phyloP scores from a whole-genome alignment of 2,888 invertebrate genomes.

The Achlya flavicornis region DNA sequence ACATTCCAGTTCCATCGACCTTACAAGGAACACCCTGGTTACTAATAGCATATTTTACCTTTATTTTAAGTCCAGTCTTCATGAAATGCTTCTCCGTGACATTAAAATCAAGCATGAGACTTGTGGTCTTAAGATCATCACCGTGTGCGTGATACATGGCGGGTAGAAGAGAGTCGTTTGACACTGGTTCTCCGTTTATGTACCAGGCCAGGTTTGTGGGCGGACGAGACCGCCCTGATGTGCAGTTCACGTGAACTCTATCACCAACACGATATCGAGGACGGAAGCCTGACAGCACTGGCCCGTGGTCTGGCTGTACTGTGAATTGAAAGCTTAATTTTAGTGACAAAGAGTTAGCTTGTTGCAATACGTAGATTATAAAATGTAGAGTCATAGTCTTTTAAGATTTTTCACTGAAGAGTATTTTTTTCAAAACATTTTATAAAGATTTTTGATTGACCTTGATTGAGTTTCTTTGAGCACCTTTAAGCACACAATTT shows the following conservation, averaged over 20 bases:
- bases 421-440: no score
- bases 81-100: constrained; percentile 89
- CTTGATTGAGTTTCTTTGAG: no score
- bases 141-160: constrained; percentile 59
- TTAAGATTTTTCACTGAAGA: no score
- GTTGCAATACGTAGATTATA: no score
- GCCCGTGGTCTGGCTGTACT: constrained; percentile 90
- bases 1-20: not conserved
- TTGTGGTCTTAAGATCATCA: constrained; percentile 86
- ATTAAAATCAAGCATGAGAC: constrained; percentile 88
- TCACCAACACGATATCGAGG: constrained; percentile 90
- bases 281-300: constrained; percentile 88
- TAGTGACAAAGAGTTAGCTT: no score
- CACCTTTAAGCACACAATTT: no score
- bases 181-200: constrained; percentile 90
- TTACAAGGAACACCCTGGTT: not conserved
- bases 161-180: constrained; percentile 63
- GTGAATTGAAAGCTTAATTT: not conserved
- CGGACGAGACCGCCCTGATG: constrained; percentile 89
- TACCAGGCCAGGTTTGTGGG: constrained; percentile 91
- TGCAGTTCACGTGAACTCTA: constrained; percentile 89
- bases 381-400: no score
- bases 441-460: no score
- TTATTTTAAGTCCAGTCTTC: constrained; percentile 90
- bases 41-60: constrained; percentile 63